These are phyloP conservation scores for Drymonia ruficornis DNA, from an alignment of 2,888 invertebrate species.

Conservation along the genomic window DNA sequence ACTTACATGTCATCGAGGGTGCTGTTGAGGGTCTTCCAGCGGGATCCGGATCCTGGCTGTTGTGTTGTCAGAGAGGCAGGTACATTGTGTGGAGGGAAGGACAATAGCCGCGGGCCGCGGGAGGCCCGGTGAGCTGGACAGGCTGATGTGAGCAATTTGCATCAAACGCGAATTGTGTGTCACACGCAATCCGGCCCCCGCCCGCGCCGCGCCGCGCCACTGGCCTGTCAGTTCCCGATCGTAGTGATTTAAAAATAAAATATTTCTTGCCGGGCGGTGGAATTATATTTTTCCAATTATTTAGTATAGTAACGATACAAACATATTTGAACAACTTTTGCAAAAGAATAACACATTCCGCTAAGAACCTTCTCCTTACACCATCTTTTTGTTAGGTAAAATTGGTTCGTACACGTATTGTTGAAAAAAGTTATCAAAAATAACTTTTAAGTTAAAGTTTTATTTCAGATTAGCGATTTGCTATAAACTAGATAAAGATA, in stretches of 20 bases:
- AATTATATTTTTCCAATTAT: too few species aligned
- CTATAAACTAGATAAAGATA: too few species aligned
- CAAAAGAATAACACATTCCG: too few species aligned
- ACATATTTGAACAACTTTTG: too few species aligned
- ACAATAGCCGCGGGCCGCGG: conserved; percentile 1
- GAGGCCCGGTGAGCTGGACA: neutral
- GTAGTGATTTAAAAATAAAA: neutral
- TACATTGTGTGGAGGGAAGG: neutral
- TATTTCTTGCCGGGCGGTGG: too few species aligned
- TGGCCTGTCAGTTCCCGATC: neutral
- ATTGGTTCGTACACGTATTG: too few species aligned
- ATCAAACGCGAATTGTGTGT: conserved; percentile 2
- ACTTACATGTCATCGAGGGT: neutral
- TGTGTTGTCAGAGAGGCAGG: neutral
- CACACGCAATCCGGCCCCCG: neutral
- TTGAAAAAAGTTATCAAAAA: too few species aligned
- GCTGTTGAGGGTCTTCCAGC: neutral
- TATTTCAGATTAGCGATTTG: too few species aligned
- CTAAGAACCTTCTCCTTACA: too few species aligned
- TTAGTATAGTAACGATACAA: too few species aligned
- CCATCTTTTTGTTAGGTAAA: too few species aligned
- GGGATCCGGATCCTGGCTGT: neutral
- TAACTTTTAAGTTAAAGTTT: too few species aligned
- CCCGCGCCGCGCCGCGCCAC: neutral
- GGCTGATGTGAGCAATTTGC: conserved; percentile 4